Evolutionary conservation across 2,113 vertebrate species (phyloP), one percentile per base, ranked within the genome.

Genomic region (Chroicocephalus ridibundus): DNA sequence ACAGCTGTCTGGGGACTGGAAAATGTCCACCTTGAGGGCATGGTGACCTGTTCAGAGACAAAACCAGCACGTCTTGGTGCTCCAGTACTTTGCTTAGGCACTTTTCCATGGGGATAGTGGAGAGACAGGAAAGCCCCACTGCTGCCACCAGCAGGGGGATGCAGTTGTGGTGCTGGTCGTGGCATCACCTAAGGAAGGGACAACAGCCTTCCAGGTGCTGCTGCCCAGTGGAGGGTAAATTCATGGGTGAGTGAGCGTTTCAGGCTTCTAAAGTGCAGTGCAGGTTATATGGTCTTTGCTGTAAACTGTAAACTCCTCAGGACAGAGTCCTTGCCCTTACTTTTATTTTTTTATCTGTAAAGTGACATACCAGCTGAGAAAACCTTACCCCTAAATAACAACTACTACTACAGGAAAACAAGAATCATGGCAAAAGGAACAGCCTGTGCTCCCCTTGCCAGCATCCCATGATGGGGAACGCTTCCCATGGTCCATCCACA

Each of bases 181-280:
- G 84, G 94, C 70, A 49, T 70, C 78, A 76, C 49, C 70, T 21
- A 54, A 47, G 78, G 66, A 46, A 71, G 54, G 75, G 92, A 64
- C 91, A 95, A 1, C 34, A 47, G 65, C 10, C 36, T 81, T 52
- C 12, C 0, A n/a, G 83, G 80, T 55, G 55, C 83, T 95, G 89
- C 61, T 81, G 86, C 74, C 72, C 65, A 7, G 5, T 15, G 3
- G 21, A 88, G 84, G 80, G 87, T 26, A 16, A 86, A 76, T 64
- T 52, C 3, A 95, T 40, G 91, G 93, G 58, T n/a, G 58, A 80
- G 79, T 70, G 94, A 91, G 71, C 10, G 5, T 88, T 88, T 96
- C 93, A 93, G 87, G 91, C 82, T 94, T 96, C 88, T 97, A 97
- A 97, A 97, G 96, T 97, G 97, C 96, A 97, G 96, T 97, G 96